Percentiles rank a stretch among this genome's conserved stretches.
Conservation (phyloP, 2,797 vertebrate genomes). For the Sibirionetta formosa region DNA sequence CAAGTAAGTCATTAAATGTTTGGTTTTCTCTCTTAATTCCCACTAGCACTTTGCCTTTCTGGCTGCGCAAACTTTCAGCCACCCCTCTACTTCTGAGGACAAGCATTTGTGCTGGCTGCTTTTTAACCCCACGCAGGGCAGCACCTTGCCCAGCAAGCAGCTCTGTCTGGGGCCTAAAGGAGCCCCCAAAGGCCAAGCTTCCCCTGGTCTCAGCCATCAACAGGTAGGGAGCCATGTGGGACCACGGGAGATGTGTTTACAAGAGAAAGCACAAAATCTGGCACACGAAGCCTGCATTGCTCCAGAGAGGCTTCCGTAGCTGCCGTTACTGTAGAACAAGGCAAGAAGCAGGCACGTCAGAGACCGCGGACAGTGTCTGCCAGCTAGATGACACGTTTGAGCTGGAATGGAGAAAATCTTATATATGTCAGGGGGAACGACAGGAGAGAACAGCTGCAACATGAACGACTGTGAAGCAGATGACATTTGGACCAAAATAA, state of each 20-base stretch:
- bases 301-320: background rate
- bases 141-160: background rate
- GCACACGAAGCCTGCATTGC: background rate
- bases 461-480: conserved; percentile 80
- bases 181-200: background rate
- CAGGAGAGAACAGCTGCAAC: conserved; percentile 82
- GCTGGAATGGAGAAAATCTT: conserved; percentile 6
- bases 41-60: background rate
- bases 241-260: fast-evolving
- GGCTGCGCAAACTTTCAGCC: background rate
- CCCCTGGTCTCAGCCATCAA: fast-evolving
- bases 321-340: background rate
- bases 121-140: background rate
- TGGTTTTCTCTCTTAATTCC: background rate
- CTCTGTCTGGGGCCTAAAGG: background rate
- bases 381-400: background rate
- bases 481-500: conserved; percentile 88
- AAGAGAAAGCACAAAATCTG: background rate
- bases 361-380: fast-evolving
- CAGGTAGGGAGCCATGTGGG: fast-evolving
- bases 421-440: conserved; percentile 71
- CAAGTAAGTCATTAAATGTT: background rate
- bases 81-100: background rate
- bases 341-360: background rate
- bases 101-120: background rate